Base-by-base conservation (phyloP, 2,797 vertebrate species). In the Xyrichtys novacula region DNA sequence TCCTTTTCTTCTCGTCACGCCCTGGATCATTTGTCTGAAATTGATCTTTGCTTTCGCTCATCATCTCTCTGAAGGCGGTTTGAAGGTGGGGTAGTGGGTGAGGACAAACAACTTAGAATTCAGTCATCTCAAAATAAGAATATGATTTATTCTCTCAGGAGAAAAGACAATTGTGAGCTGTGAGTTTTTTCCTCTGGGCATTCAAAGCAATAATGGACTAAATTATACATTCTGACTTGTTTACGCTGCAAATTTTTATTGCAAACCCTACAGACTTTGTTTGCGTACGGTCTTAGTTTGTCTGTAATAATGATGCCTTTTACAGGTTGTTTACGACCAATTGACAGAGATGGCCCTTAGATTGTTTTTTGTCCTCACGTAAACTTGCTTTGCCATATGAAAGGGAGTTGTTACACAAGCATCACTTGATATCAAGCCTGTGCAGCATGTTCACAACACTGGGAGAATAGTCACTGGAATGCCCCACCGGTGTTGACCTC, bases 11-110 rank as follows among this genome's bases (percentile, higher is more conserved):
- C 49, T 76, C 29, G 71, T 70, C 40, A 72, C 3, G 23, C 32
- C 32, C 55, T 20, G 19, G 17, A 80, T 84, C 54, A 69, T 80
- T 90, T 73, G 48, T 80, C 81, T 60, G 50, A 43, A 79, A 81
- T 71, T 69, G 67, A 85, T 76, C 63, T 73, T 63, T 62, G 49
- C 32, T 61, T 75, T 63, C 70, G 39, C 43, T 70, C 38, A 49
- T 60, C 54, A 55, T 78, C 54, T 54, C 48, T 86, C 74, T 56
- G 53, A 67, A 59, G 61, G 60, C 17, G 9, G 62, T 46, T 75
- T 31, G 7, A 23, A 36, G 19, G 38, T 62, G 42, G 23, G 19
- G 16, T 25, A 39, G 17, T 19, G 26, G 40, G 9, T 71, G 62
- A 57, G 43, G 65, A 74, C 65, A 72, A 82, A 80, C 58, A 67